Percentiles rank a stretch among this genome's conserved stretches.
These are phyloP conservation scores for Macrocentrus cingulum DNA, from an alignment of 1,140 invertebrate species.

Conservation along the genomic window DNA sequence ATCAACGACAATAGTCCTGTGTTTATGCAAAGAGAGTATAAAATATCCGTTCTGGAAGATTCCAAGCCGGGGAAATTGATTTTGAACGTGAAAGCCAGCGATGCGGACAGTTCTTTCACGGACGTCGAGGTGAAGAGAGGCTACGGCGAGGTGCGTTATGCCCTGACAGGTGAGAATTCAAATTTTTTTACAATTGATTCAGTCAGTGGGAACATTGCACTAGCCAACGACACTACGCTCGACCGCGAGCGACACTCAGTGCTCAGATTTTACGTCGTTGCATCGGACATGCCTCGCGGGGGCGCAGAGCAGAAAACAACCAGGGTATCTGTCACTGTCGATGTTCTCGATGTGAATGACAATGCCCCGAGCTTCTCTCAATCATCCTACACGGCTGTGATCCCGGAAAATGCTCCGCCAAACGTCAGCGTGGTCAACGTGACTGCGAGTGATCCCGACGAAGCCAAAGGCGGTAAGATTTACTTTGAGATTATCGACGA, in stretches of 20 bases:
- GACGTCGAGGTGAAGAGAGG: constrained; percentile 65
- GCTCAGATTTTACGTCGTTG: constrained; percentile 70
- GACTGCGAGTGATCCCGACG: constrained; percentile 78
- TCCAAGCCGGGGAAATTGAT: constrained; percentile 69
- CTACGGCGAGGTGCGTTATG: constrained; percentile 70
- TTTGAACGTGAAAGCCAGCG: constrained; percentile 69
- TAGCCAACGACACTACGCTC: constrained; percentile 69
- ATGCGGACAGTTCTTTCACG: constrained; percentile 68
- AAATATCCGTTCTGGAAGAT: constrained; percentile 71
- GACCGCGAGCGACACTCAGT: constrained; percentile 75
- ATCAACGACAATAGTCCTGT: constrained; percentile 79
- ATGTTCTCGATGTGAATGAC: constrained; percentile 82
- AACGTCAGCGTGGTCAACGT: constrained; percentile 71
- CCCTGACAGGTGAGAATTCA: constrained; percentile 70
- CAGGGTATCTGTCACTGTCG: constrained; percentile 66
- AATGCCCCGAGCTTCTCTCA: constrained; percentile 67
- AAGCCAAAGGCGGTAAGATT: constrained; percentile 68
- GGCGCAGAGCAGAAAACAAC: constrained; percentile 67
- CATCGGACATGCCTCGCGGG: constrained; percentile 70
- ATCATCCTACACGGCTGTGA: constrained; percentile 61
- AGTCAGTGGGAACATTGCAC: constrained; percentile 66
- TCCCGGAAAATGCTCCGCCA: constrained; percentile 73
- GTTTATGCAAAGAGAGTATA: constrained; percentile 72
- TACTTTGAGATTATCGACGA: constrained; percentile 72
- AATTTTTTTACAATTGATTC: constrained; percentile 72